phyloP scores from a whole-genome alignment of 2,797 vertebrate species.

The Chromobotia macracanthus region DNA sequence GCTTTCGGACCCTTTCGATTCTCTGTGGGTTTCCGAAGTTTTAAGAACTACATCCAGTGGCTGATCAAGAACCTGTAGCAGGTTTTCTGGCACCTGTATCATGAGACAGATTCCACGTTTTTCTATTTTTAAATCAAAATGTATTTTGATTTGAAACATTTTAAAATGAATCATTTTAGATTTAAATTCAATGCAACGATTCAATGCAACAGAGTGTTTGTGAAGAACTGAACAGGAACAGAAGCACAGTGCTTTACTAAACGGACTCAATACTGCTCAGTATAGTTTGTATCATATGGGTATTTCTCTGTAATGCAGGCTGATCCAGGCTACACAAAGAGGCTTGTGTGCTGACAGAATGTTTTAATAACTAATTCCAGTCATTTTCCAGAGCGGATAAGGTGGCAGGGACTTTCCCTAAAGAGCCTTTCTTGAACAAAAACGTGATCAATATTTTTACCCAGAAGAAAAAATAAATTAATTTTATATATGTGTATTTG shows the following conservation, averaged over 20 bases:
- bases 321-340: too few species aligned
- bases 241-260: background rate
- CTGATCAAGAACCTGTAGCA: conserved; percentile 89
- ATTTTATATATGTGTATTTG: background rate
- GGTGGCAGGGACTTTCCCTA: too few species aligned
- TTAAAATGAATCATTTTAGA: background rate
- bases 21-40: conserved; percentile 81
- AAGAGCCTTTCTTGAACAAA: too few species aligned
- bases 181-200: conserved; percentile 33
- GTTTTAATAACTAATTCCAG: too few species aligned
- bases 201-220: background rate
- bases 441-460: too few species aligned
- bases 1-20: conserved; percentile 86
- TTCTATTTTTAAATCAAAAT: background rate
- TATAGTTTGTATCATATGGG: too few species aligned
- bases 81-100: background rate
- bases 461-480: too few species aligned
- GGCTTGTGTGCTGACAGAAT: too few species aligned
- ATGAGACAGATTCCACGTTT: background rate
- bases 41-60: conserved; percentile 87
- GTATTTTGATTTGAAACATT: background rate
- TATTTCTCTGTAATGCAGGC: too few species aligned
- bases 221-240: background rate
- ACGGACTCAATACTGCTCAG: too few species aligned
- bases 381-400: too few species aligned